These are phyloP conservation scores for Entelurus aequoreus DNA, from an alignment of 2,113 vertebrate genomes.

Conservation along the genomic window DNA sequence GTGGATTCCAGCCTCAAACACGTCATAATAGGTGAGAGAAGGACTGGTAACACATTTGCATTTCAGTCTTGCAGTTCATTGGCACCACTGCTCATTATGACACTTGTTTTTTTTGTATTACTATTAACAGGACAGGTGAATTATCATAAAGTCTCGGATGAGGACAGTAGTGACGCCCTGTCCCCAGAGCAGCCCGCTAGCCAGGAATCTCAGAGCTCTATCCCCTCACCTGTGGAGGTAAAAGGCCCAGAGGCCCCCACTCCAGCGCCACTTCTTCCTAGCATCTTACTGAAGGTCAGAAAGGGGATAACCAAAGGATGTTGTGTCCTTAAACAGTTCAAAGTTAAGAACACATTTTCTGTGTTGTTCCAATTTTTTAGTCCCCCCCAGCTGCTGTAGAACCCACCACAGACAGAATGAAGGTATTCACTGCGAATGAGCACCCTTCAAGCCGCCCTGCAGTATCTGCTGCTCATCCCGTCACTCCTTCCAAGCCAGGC, in stretches of 20 bases:
- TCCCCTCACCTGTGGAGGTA: constrained; percentile 82
- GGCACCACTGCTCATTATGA: neutral
- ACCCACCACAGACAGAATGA: constrained; percentile 77
- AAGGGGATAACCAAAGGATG: accelerated
- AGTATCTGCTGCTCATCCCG: constrained; percentile 53
- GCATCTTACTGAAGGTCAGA: constrained; percentile 51
- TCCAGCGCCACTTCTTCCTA: constrained; percentile 59
- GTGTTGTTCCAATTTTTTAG: constrained; percentile 51
- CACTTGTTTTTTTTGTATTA: neutral
- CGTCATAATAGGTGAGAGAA: constrained; percentile 86
- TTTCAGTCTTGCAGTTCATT: neutral
- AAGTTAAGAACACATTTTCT: neutral
- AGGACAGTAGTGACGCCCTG: constrained; percentile 91
- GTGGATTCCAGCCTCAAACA: constrained; percentile 92
- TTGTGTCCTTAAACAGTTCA: neutral
- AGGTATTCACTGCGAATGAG: constrained; percentile 65
- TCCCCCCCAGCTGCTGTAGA: constrained; percentile 71
- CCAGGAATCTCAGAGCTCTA: constrained; percentile 90
- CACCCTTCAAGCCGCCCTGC: constrained; percentile 54
- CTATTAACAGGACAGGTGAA: constrained; percentile 77
- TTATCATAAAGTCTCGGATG: constrained; percentile 87
- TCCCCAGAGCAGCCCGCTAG: constrained; percentile 95
- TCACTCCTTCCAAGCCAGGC: constrained; percentile 75
- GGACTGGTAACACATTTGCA: neutral
- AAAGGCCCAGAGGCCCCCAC: constrained; percentile 77